These are phyloP conservation scores for Rhamphomyia laevipes DNA, from an alignment of 2,888 invertebrate species.

Conservation along the genomic window DNA sequence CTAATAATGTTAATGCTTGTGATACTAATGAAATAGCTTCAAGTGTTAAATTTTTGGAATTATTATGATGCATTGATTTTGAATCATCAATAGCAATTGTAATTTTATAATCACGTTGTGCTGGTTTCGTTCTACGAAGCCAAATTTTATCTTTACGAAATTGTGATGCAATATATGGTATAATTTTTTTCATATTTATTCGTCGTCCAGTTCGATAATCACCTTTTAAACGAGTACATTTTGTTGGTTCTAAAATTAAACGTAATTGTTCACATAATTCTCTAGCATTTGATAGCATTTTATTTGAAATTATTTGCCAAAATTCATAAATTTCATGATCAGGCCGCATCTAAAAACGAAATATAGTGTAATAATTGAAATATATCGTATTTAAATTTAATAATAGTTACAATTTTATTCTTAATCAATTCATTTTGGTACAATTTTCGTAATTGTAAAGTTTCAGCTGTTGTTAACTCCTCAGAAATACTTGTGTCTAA, in stretches of 20 bases:
- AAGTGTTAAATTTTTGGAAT: constrained; percentile 82
- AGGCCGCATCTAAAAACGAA: constrained; percentile 18
- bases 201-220: constrained; percentile 94
- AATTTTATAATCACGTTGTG: constrained; percentile 91
- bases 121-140: constrained; percentile 89
- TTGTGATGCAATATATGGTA: constrained; percentile 97
- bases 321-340: constrained; percentile 29
- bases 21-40: constrained; percentile 88
- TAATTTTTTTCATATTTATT: constrained; percentile 94
- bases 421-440: constrained; percentile 29
- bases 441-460: constrained; percentile 28
- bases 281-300: constrained; percentile 50
- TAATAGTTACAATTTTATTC: constrained; percentile 21
- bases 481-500: constrained; percentile 23
- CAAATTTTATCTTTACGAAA: constrained; percentile 99
- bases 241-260: constrained; percentile 89
- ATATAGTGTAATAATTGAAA: neutral
- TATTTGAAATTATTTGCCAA: constrained; percentile 34
- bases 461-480: constrained; percentile 25
- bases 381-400: neutral
- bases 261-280: constrained; percentile 89
- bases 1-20: constrained; percentile 79
- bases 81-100: constrained; percentile 96
- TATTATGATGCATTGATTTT: constrained; percentile 76
- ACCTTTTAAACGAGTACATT: constrained; percentile 81